A percentile compares a stretch with the other conserved stretches of the same genome.
phyloP scores from a whole-genome alignment of 2,888 invertebrate species.

The Notocelia uddmanniana region DNA sequence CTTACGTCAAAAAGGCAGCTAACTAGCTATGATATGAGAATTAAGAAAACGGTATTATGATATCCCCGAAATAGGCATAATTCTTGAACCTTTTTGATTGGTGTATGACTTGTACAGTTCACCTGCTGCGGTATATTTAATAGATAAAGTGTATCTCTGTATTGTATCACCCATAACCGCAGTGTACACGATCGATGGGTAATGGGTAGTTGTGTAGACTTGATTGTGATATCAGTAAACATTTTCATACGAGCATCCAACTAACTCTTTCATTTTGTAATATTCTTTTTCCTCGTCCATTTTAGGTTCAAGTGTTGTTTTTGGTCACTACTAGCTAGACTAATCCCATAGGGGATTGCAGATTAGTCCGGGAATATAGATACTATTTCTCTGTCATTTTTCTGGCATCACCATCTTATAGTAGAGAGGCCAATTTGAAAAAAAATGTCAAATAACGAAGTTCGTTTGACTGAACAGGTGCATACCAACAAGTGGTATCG shows the following conservation, averaged over 20 bases:
- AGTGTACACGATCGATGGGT: conserved; percentile 77
- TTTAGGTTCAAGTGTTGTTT: background rate
- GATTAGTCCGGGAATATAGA: background rate
- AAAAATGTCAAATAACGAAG: no score
- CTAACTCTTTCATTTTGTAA: conserved; percentile 61
- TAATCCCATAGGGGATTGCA: background rate
- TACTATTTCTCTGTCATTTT: background rate
- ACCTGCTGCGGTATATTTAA: conserved; percentile 38
- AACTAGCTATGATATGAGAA: no score
- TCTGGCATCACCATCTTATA: no score
- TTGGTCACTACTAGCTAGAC: background rate
- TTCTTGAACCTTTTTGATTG: conserved; percentile 8
- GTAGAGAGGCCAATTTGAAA: no score
- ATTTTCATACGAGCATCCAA: conserved; percentile 86
- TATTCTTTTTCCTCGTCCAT: background rate
- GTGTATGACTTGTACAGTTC: conserved; percentile 16
- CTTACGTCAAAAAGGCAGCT: background rate
- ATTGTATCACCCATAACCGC: conserved; percentile 75
- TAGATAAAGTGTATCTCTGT: conserved; percentile 66
- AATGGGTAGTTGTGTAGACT: conserved; percentile 83
- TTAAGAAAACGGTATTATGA: no score
- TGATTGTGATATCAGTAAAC: conserved; percentile 86
- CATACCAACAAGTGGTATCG: no score
- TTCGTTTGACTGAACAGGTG: no score
- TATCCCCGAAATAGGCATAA: background rate